These are phyloP conservation scores for Crypturellus undulatus DNA, from an alignment of 2,113 vertebrate species.

Conservation along the genomic window DNA sequence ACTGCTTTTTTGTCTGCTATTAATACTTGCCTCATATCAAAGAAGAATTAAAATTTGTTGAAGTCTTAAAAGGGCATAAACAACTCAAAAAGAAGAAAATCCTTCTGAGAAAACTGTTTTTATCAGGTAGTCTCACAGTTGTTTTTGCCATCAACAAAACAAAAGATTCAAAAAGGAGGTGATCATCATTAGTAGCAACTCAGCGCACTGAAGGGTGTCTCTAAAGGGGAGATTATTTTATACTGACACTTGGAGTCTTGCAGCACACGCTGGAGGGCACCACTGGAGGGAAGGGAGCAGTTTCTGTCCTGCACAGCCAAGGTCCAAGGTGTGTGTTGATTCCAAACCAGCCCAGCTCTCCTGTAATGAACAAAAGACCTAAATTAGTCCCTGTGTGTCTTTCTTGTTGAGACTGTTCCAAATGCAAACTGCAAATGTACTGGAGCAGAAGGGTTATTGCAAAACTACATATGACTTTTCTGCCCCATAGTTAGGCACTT, in stretches of 20 bases:
- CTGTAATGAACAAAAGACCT: neutral
- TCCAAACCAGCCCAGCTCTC: neutral
- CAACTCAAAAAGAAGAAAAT: neutral
- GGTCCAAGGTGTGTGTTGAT: neutral
- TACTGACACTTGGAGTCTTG: neutral
- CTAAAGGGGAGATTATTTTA: neutral
- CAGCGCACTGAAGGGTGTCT: neutral
- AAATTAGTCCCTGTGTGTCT: neutral
- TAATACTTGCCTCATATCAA: neutral
- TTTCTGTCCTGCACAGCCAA: neutral
- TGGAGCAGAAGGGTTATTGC: neutral
- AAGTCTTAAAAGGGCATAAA: neutral
- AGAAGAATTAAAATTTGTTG: neutral
- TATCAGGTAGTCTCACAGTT: fast-evolving
- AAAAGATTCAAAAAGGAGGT: neutral
- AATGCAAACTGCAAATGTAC: neutral
- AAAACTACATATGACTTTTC: neutral
- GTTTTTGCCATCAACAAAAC: neutral
- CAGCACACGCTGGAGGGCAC: neutral
- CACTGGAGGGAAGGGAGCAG: neutral
- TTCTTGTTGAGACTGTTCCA: neutral
- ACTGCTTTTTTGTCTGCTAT: neutral
- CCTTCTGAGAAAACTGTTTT: neutral
- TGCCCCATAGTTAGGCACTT: neutral
- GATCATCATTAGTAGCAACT: neutral